phyloP scores from a whole-genome alignment of 2,797 vertebrate species.

The Mormyrops boulengeri region DNA sequence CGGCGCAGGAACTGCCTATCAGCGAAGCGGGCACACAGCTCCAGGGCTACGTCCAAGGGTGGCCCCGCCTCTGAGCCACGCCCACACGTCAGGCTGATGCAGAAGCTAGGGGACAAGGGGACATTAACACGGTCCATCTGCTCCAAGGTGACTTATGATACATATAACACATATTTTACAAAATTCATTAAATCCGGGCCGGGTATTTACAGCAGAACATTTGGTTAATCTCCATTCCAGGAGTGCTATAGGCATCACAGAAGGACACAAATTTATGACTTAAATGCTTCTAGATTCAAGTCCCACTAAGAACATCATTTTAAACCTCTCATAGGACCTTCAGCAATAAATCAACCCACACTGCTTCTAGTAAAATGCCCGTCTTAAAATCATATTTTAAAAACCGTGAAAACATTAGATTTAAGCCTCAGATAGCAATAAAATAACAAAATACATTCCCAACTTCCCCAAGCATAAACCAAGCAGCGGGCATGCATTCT shows the following conservation, averaged over 20 bases:
- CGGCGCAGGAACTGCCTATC: constrained; percentile 85
- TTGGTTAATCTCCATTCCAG: neutral
- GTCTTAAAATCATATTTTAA: neutral
- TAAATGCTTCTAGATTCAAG: neutral
- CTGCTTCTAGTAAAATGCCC: neutral
- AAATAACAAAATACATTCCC: neutral
- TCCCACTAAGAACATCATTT: neutral
- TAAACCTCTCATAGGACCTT: neutral
- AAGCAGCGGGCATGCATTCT: neutral
- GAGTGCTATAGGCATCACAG: neutral
- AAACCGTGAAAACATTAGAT: neutral
- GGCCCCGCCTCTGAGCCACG: constrained; percentile 69
- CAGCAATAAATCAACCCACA: neutral
- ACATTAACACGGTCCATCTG: neutral
- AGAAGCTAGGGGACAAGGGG: constrained; percentile 63
- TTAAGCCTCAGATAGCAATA: neutral
- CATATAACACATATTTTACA: neutral
- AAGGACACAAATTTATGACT: neutral
- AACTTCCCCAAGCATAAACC: neutral
- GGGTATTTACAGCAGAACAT: neutral
- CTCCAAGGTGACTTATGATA: neutral
- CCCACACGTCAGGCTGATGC: constrained; percentile 88
- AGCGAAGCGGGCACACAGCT: constrained; percentile 83
- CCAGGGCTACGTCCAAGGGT: constrained; percentile 79
- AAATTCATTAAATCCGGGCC: neutral